phyloP scores from a whole-genome alignment of 2,888 invertebrate genomes.

The Ophion slaviceki region DNA sequence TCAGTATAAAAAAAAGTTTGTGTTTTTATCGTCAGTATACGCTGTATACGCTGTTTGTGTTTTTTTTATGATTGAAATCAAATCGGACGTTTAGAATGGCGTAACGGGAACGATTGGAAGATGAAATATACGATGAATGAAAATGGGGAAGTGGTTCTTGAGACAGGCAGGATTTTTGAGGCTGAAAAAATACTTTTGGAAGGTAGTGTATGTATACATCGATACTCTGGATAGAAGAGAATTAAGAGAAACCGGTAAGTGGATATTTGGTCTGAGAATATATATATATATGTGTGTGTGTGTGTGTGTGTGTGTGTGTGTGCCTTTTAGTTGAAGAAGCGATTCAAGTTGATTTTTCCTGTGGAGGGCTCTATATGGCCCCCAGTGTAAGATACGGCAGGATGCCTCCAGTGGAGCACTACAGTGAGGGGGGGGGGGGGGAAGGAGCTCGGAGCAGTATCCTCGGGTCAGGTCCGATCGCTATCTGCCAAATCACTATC shows the following conservation, averaged over 20 bases:
- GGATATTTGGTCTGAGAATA: constrained; percentile 42
- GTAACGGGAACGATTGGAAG: background rate
- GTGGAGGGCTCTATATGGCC: constrained; percentile 33
- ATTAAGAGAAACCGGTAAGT: constrained; percentile 62
- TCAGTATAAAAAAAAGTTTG: no score
- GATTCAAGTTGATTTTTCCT: constrained; percentile 51
- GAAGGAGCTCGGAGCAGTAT: constrained; percentile 48
- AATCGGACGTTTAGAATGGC: no score
- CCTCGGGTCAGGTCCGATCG: constrained; percentile 76
- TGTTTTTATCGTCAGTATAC: no score
- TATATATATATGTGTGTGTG: constrained; percentile 18
- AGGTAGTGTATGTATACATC: background rate
- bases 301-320: no score
- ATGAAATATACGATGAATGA: background rate
- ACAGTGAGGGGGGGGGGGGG: constrained; percentile 20
- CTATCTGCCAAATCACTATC: constrained; percentile 81
- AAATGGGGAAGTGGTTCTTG: background rate
- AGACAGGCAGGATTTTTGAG: background rate
- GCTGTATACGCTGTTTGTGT: no score
- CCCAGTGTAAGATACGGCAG: constrained; percentile 50
- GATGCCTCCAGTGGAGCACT: constrained; percentile 51
- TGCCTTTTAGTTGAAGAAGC: constrained; percentile 30
- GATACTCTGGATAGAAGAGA: constrained; percentile 37
- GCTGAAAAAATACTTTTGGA: constrained; percentile 17
- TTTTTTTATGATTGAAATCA: no score